phyloP scores from a whole-genome alignment of 2,113 vertebrate species.

The Malurus elegans region DNA sequence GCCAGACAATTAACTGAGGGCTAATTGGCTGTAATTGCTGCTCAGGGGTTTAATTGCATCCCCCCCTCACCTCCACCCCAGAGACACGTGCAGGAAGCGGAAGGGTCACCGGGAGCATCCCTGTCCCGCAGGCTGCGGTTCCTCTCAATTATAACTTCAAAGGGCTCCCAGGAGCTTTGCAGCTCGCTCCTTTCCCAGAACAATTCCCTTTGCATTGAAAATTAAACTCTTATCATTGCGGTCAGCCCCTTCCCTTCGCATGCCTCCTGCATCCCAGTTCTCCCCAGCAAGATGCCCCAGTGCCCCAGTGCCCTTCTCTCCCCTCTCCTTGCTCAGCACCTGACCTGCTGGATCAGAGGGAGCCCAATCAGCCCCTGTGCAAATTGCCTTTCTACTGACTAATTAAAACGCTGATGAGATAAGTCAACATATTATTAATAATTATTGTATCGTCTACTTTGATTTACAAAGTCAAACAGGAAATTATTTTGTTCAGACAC shows the following conservation, averaged over 20 bases:
- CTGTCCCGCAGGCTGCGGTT: neutral
- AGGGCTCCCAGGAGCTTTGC: slow-evolving; percentile 46
- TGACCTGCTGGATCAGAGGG: neutral
- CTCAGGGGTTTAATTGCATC: slow-evolving; percentile 25
- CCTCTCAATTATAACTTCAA: slow-evolving; percentile 64
- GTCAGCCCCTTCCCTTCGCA: neutral
- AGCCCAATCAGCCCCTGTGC: neutral
- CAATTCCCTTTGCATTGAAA: slow-evolving; percentile 32
- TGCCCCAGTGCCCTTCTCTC: slow-evolving; percentile 32
- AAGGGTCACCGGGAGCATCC: slow-evolving; percentile 36
- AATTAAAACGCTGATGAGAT: slow-evolving; percentile 65
- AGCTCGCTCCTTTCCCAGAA: neutral
- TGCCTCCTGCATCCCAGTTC: neutral
- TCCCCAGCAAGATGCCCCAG: neutral
- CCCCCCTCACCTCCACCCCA: neutral
- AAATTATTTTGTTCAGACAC: slow-evolving; percentile 9
- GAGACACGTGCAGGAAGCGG: slow-evolving; percentile 28
- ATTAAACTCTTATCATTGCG: neutral
- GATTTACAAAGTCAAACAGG: slow-evolving; percentile 59
- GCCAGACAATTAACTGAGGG: slow-evolving; percentile 46
- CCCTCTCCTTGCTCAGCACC: neutral
- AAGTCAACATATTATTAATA: slow-evolving; percentile 67
- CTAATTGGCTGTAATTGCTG: slow-evolving; percentile 53
- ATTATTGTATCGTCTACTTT: slow-evolving; percentile 57
- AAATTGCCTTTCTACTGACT: slow-evolving; percentile 50